Evolutionary conservation across 2,113 vertebrate species (phyloP).

Genomic region (Gymnarchus niloticus): DNA sequence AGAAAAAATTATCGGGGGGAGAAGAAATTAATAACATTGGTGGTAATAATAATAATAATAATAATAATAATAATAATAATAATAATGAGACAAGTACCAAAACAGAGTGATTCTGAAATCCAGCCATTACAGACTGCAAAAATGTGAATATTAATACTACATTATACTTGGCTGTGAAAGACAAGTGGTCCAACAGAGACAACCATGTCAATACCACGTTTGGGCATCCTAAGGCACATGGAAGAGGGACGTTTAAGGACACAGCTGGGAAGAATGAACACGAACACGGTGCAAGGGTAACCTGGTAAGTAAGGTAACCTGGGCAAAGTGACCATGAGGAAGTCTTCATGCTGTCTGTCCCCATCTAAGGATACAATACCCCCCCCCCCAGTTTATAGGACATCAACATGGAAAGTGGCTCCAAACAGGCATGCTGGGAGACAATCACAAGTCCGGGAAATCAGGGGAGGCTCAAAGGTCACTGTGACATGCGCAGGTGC

Average conservation of each 20-base stretch:
- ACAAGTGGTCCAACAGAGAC: neutral
- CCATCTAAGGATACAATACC: neutral
- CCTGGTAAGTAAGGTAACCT: neutral
- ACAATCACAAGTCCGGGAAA: neutral
- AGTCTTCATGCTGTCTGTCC: neutral
- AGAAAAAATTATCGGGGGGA: neutral
- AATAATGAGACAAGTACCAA: neutral
- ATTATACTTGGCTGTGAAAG: neutral
- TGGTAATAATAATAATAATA: neutral
- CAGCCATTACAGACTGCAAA: neutral
- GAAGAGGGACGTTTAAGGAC: too few relatives aligned
- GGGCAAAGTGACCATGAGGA: neutral
- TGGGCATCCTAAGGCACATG: neutral
- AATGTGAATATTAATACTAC: neutral
- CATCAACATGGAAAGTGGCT: neutral
- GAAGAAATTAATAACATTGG: neutral
- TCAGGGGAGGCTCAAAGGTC: neutral
- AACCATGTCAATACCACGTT: too few relatives aligned
- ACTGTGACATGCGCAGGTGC: neutral
- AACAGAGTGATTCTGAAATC: neutral
- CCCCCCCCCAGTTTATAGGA: neutral
- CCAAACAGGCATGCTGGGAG: conserved; percentile 17
- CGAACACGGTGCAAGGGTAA: neutral
- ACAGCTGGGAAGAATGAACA: neutral
- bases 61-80: neutral